Evolutionary conservation across 2,113 vertebrate species (phyloP).

Genomic region (Pterophyllum scalare): DNA sequence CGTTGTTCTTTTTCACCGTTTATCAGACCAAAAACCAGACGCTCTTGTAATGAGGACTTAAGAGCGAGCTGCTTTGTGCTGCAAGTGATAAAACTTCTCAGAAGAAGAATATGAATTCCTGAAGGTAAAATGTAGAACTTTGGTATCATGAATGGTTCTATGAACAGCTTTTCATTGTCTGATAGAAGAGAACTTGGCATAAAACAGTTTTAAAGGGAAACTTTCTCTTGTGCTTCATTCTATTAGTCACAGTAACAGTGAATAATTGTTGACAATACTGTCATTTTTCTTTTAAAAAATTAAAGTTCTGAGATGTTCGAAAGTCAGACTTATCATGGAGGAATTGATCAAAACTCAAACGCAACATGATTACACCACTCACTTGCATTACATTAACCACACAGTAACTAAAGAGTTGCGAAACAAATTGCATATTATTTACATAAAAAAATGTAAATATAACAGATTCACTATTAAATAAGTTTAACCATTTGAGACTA

Average conservation of each 20-base stretch:
- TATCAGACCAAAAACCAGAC: conserved; percentile 33
- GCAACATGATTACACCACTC: background rate
- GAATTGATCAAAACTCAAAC: background rate
- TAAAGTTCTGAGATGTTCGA: background rate
- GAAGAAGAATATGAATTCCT: conserved; percentile 16
- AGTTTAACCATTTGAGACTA: background rate
- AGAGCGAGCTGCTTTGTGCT: conserved; percentile 33
- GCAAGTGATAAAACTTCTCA: conserved; percentile 32
- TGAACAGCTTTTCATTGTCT: background rate
- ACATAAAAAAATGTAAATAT: background rate
- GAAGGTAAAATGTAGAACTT: conserved; percentile 18
- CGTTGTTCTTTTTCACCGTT: conserved; percentile 30
- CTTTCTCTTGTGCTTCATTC: background rate
- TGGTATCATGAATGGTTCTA: background rate
- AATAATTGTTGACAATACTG: background rate
- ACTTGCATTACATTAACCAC: conserved; percentile 1
- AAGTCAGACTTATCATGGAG: background rate
- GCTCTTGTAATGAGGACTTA: conserved; percentile 42
- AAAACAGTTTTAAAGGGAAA: background rate
- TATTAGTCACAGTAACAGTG: background rate
- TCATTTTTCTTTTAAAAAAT: background rate
- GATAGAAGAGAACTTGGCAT: background rate
- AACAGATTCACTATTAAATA: background rate
- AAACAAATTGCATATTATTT: too few relatives aligned
- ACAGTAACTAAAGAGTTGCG: background rate